Conservation (phyloP, 2,888 invertebrate genomes). For the Slavum lentiscoides region DNA sequence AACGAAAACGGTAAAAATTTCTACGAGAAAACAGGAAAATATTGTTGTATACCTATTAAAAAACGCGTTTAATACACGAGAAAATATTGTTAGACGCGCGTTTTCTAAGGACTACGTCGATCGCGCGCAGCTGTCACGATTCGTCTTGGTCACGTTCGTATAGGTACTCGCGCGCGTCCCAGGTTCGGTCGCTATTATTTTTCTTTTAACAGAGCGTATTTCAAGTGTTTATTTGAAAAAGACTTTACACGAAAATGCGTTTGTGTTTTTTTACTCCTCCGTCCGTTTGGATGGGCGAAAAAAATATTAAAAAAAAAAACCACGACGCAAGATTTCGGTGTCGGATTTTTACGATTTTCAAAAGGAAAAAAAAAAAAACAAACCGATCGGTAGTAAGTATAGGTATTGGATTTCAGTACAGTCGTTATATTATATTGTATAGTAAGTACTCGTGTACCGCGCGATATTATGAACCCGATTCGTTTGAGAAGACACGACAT, state of each 20-base stretch:
- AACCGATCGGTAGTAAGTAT: background rate
- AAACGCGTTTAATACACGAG: background rate
- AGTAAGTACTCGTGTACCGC: too few species aligned
- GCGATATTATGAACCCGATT: background rate
- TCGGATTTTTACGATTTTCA: background rate
- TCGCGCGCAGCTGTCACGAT: constrained; percentile 33
- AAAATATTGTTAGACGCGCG: constrained; percentile 4
- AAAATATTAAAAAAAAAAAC: background rate
- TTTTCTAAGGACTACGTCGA: constrained; percentile 9
- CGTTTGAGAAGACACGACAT: background rate
- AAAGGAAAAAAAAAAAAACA: background rate
- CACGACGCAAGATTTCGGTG: too few species aligned
- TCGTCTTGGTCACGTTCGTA: constrained; percentile 34
- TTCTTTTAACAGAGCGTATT: constrained; percentile 4
- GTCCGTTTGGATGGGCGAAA: background rate
- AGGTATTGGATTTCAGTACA: constrained; percentile 5
- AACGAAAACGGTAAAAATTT: too few species aligned
- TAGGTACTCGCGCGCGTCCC: background rate
- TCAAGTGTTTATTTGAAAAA: background rate
- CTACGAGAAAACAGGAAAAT: too few species aligned
- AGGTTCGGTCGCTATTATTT: background rate
- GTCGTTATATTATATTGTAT: too few species aligned
- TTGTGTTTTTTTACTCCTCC: background rate
- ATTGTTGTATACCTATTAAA: too few species aligned
- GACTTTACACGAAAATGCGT: background rate